Conservation (phyloP, 2,888 invertebrate species). For the Epiblema foenella region DNA sequence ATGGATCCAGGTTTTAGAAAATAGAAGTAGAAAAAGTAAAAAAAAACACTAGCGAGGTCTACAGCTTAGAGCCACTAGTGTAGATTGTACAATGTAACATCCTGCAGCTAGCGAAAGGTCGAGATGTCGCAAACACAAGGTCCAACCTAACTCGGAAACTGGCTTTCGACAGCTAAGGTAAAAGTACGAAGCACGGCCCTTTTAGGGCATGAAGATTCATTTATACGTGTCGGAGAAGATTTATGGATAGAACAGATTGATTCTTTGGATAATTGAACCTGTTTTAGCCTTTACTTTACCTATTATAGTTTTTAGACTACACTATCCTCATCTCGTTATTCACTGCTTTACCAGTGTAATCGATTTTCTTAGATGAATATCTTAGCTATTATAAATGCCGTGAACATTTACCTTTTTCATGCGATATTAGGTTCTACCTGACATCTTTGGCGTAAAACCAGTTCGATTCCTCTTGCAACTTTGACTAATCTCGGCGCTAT, state of each 20-base stretch:
- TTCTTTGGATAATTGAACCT: constrained; percentile 15
- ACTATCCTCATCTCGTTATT: constrained; percentile 4
- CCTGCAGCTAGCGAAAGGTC: constrained; percentile 43
- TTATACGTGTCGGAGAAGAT: constrained; percentile 10
- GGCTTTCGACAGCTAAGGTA: constrained; percentile 40
- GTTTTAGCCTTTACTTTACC: background rate
- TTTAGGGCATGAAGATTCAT: constrained; percentile 37
- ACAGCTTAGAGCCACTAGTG: too few species aligned
- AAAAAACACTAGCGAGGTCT: too few species aligned
- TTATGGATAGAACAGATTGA: constrained; percentile 11
- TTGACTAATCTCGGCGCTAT: too few species aligned
- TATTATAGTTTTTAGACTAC: background rate
- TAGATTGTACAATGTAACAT: background rate
- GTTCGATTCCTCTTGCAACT: too few species aligned
- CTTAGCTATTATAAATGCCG: background rate
- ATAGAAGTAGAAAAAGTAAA: too few species aligned
- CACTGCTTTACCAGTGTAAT: constrained; percentile 1
- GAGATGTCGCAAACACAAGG: constrained; percentile 44
- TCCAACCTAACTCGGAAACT: constrained; percentile 44
- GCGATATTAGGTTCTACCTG: background rate
- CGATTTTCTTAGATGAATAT: constrained; percentile 1
- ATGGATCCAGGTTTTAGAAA: too few species aligned
- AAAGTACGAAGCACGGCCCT: constrained; percentile 29
- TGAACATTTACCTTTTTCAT: background rate
- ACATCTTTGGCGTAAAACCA: too few species aligned